Conservation (phyloP, 1,140 invertebrate genomes). For the Hylaeus volcanicus region DNA sequence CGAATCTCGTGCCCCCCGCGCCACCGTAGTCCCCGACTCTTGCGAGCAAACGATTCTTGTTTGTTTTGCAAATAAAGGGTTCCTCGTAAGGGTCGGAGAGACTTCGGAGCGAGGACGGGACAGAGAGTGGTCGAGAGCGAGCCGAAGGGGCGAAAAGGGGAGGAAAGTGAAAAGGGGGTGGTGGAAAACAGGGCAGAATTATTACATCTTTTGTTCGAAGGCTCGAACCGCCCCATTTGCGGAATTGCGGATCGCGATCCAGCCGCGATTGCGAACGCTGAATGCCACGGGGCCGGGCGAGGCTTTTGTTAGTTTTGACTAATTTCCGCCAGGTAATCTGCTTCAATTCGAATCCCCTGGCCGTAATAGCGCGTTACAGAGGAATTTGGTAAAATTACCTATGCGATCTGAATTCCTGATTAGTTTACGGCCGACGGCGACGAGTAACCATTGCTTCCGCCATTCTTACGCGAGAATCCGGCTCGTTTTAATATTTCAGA, state of each 20-base stretch:
- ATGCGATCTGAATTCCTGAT: slow-evolving; percentile 33
- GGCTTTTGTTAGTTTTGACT: slow-evolving; percentile 78
- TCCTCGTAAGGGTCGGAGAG: slow-evolving; percentile 67
- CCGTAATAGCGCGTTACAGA: slow-evolving; percentile 39
- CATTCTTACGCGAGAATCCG: background rate
- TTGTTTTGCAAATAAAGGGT: slow-evolving; percentile 79
- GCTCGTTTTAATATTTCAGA: background rate
- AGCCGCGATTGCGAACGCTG: slow-evolving; percentile 72
- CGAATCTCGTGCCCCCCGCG: slow-evolving; percentile 48
- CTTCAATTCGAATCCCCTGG: slow-evolving; percentile 62
- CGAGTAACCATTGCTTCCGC: background rate
- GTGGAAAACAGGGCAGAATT: slow-evolving; percentile 75
- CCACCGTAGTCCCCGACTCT: slow-evolving; percentile 59
- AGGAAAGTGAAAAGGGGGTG: slow-evolving; percentile 58
- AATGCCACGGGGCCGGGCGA: slow-evolving; percentile 58
- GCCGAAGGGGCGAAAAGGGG: slow-evolving; percentile 54
- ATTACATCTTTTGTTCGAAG: slow-evolving; percentile 80
- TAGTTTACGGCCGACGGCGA: slow-evolving; percentile 9
- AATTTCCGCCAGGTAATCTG: slow-evolving; percentile 74
- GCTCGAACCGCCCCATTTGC: slow-evolving; percentile 78
- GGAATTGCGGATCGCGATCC: slow-evolving; percentile 79
- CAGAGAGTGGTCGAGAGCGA: slow-evolving; percentile 15
- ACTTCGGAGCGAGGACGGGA: slow-evolving; percentile 34
- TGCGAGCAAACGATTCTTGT: slow-evolving; percentile 78
- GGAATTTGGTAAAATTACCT: slow-evolving; percentile 47